Evolutionary conservation across 2,888 invertebrate species (phyloP), one percentile per base, ranked within the genome.

Genomic region (Tipula unca): DNA sequence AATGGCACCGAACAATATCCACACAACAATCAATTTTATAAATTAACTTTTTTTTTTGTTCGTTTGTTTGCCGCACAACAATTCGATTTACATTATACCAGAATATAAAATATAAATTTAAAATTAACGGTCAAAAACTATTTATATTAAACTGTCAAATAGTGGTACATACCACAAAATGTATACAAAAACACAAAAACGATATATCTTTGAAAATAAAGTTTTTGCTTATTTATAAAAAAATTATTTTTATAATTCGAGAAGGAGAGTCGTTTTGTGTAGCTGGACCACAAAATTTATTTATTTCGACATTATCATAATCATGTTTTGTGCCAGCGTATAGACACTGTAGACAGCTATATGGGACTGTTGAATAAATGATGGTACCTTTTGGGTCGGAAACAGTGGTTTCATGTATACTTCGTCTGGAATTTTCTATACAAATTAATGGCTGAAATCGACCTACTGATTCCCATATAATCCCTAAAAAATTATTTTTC

Each of bases 61-160:
- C 6, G 2, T 8, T 17, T n/a, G n/a, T n/a, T n/a, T n/a, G n/a
- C n/a, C n/a, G n/a, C n/a, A n/a, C n/a, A n/a, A n/a, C 17, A 17
- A 17, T 48, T 69, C 69, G 69, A 69, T 69, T 69, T 69, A 69
- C 25, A 69, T 69, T 69, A 69, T 25, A 69, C 69, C 69, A 69
- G 25, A 69, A 69, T 14, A 69, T 69, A 69, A 69, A 69, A 25
- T 69, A 69, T 20, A 25, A 48, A 69, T 69, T 69, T 69, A 69
- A 69, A 69, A 69, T 69, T 69, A 69, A 69, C 69, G 69, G 10
- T 69, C 69, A 69, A 69, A 25, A 69, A 69, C 69, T 69, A 69
- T 69, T 69, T 25, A 69, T 69, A 69, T 69, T 69, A 69, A 69
- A 69, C 69, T 69, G 69, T 69, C 69, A 69, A 69, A 69, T 69